A percentile compares a stretch with the other conserved stretches of the same genome.
Conservation (phyloP, 2,113 vertebrate species). For the Daphoenositta chrysoptera region DNA sequence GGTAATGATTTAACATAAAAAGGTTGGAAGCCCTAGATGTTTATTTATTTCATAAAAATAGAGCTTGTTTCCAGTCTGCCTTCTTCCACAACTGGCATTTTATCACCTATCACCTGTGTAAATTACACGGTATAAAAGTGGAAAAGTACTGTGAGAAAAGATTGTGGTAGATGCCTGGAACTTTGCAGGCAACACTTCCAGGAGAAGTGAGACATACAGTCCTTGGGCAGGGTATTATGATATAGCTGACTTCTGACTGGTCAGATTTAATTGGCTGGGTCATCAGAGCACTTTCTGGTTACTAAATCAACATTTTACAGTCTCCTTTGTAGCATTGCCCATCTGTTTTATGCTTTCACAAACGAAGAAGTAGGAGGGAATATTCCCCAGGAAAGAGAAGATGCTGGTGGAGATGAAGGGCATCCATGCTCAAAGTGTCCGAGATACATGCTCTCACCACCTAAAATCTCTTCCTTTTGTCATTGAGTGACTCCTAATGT, state of each 20-base stretch:
- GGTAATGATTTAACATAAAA: neutral
- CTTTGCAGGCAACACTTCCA: neutral
- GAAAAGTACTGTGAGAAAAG: neutral
- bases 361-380: neutral
- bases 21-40: neutral
- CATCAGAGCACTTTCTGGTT: neutral
- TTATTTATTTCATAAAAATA: neutral
- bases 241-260: neutral
- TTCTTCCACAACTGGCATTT: neutral
- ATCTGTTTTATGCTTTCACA: neutral
- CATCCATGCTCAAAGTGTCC: accelerated
- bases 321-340: neutral
- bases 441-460: accelerated
- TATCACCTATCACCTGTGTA: neutral
- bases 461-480: neutral
- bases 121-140: neutral
- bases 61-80: neutral
- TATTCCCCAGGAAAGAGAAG: neutral
- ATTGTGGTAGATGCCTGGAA: neutral
- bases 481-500: neutral
- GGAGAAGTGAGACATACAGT: neutral
- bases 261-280: neutral
- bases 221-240: neutral
- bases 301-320: neutral
- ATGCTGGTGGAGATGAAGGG: neutral